Conservation (phyloP, 2,888 invertebrate genomes). For the Adela reaumurella region DNA sequence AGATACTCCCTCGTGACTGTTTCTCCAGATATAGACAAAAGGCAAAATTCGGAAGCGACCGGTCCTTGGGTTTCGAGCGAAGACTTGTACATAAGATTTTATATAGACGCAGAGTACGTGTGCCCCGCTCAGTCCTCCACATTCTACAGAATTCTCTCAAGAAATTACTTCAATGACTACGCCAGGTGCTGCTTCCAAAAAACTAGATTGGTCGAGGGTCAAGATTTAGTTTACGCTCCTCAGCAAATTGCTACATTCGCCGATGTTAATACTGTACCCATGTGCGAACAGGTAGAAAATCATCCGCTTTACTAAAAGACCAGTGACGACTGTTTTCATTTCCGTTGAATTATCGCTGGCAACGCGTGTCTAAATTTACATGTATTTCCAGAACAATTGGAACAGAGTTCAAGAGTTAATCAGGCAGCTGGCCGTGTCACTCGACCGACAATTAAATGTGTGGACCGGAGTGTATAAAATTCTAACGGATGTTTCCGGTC, state of each 20-base stretch:
- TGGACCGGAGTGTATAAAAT: not conserved
- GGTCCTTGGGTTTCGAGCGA: not conserved
- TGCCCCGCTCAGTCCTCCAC: not conserved
- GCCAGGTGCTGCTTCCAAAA: not conserved
- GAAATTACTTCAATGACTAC: not conserved
- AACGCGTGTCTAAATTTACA: no score
- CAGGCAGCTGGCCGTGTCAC: not conserved
- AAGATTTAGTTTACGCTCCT: not conserved
- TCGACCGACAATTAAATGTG: not conserved
- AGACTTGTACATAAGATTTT: not conserved
- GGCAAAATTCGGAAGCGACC: not conserved
- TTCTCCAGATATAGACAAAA: not conserved
- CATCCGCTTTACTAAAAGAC: no score
- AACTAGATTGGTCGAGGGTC: not conserved
- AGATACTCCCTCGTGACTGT: not conserved
- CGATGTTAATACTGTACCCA: not conserved
- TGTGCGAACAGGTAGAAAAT: not conserved
- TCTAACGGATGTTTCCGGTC: not conserved
- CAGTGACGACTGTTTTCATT: no score
- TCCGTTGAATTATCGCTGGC: no score
- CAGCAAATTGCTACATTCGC: not conserved
- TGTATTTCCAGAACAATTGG: not conserved
- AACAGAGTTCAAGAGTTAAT: not conserved
- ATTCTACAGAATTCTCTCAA: not conserved
- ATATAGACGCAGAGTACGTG: not conserved